Evolutionary conservation across 1,140 invertebrate genomes (phyloP).

Genomic region (Lethrus apterus): DNA sequence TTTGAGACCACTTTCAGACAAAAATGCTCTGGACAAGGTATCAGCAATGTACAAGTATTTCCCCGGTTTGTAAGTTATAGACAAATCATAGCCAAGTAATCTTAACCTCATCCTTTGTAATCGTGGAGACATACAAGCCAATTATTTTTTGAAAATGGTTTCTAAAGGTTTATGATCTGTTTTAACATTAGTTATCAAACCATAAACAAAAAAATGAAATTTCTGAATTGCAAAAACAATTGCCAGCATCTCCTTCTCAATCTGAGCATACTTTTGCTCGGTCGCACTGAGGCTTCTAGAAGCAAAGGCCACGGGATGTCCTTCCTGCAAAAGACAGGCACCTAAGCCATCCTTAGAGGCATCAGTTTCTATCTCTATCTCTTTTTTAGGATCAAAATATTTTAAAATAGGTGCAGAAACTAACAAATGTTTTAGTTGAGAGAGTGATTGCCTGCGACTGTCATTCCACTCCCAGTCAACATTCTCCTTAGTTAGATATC

Average conservation of each 20-base stretch:
- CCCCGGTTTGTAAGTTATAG: constrained; percentile 31
- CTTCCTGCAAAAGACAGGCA: constrained; percentile 34
- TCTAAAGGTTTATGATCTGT: constrained; percentile 38
- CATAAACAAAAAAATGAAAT: constrained; percentile 39
- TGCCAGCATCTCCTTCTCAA: constrained; percentile 42
- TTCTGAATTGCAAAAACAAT: constrained; percentile 36
- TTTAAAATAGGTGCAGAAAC: constrained; percentile 17
- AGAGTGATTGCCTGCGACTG: constrained; percentile 7
- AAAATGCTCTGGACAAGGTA: constrained; percentile 21
- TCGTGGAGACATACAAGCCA: constrained; percentile 19
- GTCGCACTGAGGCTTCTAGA: constrained; percentile 21
- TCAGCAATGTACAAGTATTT: constrained; percentile 27
- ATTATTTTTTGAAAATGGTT: constrained; percentile 4
- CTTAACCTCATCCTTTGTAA: constrained; percentile 30
- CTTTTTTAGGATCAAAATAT: constrained; percentile 25
- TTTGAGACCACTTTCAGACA: no score
- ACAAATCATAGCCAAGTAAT: constrained; percentile 29
- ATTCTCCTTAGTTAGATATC: constrained; percentile 26
- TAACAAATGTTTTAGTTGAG: not conserved
- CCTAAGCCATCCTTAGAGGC: constrained; percentile 33
- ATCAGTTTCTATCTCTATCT: constrained; percentile 29
- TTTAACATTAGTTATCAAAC: constrained; percentile 31
- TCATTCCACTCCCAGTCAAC: constrained; percentile 23
- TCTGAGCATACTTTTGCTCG: constrained; percentile 36
- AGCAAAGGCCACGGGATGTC: constrained; percentile 35